Base-by-base conservation (phyloP, 1,140 invertebrate species). In the Drosophila pruinosa region DNA sequence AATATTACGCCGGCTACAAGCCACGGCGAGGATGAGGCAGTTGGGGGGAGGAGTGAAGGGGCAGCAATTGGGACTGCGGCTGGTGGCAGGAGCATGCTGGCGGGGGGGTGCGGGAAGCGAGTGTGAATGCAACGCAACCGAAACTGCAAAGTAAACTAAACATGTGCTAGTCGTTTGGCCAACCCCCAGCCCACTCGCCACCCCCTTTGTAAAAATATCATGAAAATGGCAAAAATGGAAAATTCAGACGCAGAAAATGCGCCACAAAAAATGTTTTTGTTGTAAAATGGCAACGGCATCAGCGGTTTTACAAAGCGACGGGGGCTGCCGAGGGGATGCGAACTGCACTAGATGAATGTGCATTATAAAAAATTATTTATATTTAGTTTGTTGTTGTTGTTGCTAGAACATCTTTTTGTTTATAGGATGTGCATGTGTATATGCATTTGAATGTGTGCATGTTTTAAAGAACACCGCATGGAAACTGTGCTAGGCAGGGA, bases 121-220 rank as follows among this genome's bases (percentile, higher is more conserved):
- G 73, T 82, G 81, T 64, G 63, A 67, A 67, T 85, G 80, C 75
- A 82, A 85, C 77, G 82, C 80, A 85, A 86, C 72, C 80, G 81
- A 85, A 85, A 85, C 81, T 85, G 80, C 82, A 85, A 85, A 86
- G 80, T 85, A 85, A 85, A 85, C 81, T 85, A 86, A 85, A 85
- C 80, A 85, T 85, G 80, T 85, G 80, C 80, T 85, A 85, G 80
- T 85, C 80, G 82, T 85, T 85, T 80, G 78, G 56, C 54, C 61
- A 28, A 54, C 58, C 19, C 22, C 17, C 1, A 31, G 14, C 41
- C 58, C 22, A 38, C 54, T 47, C 48, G 28, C 15, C 7, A 45
- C 61, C 63, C 53, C 70, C 45, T 36, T 75, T 78, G 75, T 80
- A 80, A 76, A 86, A 83, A 86, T 86, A 83, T 83, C 76, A 80